Base-by-base conservation (phyloP, 1,140 invertebrate genomes). In the Nilaparvata lugens region DNA sequence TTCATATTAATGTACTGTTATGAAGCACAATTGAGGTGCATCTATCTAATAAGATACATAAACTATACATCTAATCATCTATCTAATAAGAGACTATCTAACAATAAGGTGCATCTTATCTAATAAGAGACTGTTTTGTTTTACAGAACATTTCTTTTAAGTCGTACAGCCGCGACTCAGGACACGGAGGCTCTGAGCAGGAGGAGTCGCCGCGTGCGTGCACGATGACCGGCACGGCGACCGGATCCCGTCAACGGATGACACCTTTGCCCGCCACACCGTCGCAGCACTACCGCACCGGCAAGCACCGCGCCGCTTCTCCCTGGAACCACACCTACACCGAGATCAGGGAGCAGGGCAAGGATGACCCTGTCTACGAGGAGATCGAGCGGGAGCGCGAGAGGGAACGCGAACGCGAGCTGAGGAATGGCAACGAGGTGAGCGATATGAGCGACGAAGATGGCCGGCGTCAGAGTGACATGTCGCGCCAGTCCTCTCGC, bases 401-500 rank as follows among this genome's bases (percentile, higher is more conserved):
- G 43, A 61, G 54, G n/a, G 60, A 62, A 38, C 52, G 62, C n/a
- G 62, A 64, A 53, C 35, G 72, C 72, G 60, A 75, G 76, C 68
- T 72, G 53, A 67, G 67, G n/a, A 71, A 70, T 16, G 83, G 86
- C 65, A 85, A 87, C 1, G 79, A 87, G 55, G 84, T 86, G 58
- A 88, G 86, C 0, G 88, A 91, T 68, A 80, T 89, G 79, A 87
- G 85, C 28, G 88, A 91, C 69, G 88, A 91, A 66, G 81, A 83
- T 68, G 84, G 84, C 11, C 83, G 85, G 35, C 77, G 86, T n/a
- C 85, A 87, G 63, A 84, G 83, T 66, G 87, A 89, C 68, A 86
- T 87, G 75, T 84, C 81, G 65, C 74, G 85, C 64, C 86, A 85
- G 71, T 88, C 85, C 0, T 86, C 86, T 0, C 82, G 87, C 62